Evolutionary conservation across 2,888 invertebrate genomes (phyloP), one percentile per base, ranked within the genome.

Genomic region (Dicyrtomina minuta): DNA sequence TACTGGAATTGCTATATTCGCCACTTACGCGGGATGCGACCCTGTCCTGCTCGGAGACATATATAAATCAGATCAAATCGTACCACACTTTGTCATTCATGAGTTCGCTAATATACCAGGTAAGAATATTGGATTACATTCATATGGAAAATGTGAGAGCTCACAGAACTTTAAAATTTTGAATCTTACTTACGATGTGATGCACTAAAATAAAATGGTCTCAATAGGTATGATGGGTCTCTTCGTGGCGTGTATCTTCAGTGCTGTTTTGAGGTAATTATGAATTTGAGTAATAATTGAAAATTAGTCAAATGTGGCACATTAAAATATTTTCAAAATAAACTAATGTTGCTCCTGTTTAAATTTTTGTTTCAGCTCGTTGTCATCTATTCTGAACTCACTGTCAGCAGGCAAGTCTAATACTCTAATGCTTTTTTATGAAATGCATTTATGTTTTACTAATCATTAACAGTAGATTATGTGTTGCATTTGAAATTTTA

Each of bases 221-320:
- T 17, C 5, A 33, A 33, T 33, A 58, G 66, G 66, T n/a, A 66
- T 66, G 27, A 24, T 33, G 46, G 66, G 66, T 6, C 49, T 66
- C 8, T 66, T 78, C 61, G 70, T 72, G 0, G 72, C 76, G 0
- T 75, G 75, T 22, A 44, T 78, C 12, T 76, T 78, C 43, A 72
- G 72, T 59, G 78, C 75, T 6, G 74, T 73, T 10, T 49, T 77
- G 10, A 77, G 77, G 77, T 77, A 58, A 39, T 8, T 51, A 17
- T 51, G n/a, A 51, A 15, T 51, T 56, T 53, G 13, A 26, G 27
- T 26, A 51, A 8, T 26, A 33, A 27, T n/a, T n/a, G n/a, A n/a
- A n/a, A n/a, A n/a, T n/a, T n/a, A n/a, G n/a, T n/a, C n/a, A n/a
- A n/a, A n/a, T n/a, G n/a, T n/a, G n/a, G n/a, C n/a, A n/a, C n/a